Conservation (phyloP, 2,113 vertebrate genomes). For the Acinonyx jubatus region DNA sequence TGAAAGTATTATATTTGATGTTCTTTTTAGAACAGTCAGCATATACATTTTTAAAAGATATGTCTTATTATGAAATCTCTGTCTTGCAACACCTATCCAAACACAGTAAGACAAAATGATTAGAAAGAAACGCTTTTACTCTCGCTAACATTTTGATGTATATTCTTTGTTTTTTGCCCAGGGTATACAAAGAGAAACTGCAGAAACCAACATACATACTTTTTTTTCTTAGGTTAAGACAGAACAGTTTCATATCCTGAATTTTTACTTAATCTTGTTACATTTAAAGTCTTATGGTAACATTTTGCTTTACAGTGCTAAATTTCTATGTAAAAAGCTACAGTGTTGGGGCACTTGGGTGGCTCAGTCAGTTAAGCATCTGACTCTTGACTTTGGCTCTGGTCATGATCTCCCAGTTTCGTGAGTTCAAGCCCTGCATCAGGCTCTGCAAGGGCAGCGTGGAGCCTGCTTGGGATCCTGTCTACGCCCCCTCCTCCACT, state of each 20-base stretch:
- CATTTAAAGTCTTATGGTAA: neutral
- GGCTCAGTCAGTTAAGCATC: no score
- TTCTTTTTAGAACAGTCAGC: neutral
- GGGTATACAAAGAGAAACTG: neutral
- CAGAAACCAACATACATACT: neutral
- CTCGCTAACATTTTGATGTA: neutral
- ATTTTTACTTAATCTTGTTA: neutral
- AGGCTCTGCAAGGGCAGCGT: no score
- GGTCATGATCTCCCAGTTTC: no score
- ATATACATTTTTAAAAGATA: neutral
- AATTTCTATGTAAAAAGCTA: conserved; percentile 40
- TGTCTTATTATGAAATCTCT: neutral
- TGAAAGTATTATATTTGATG: neutral
- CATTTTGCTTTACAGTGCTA: neutral
- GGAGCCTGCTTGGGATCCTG: no score
- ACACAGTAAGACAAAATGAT: neutral
- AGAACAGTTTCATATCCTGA: neutral
- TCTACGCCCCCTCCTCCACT: no score
- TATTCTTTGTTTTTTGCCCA: neutral
- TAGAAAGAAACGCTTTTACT: neutral
- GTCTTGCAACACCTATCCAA: conserved; percentile 34
- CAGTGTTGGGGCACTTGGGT: neutral
- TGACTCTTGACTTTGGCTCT: no score
- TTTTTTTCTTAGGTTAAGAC: neutral
- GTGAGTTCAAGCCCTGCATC: no score